A percentile compares a stretch with the other conserved stretches of the same genome.
Evolutionary conservation across 2,797 vertebrate genomes (phyloP).

Genomic region (Neomorphus geoffroyi): DNA sequence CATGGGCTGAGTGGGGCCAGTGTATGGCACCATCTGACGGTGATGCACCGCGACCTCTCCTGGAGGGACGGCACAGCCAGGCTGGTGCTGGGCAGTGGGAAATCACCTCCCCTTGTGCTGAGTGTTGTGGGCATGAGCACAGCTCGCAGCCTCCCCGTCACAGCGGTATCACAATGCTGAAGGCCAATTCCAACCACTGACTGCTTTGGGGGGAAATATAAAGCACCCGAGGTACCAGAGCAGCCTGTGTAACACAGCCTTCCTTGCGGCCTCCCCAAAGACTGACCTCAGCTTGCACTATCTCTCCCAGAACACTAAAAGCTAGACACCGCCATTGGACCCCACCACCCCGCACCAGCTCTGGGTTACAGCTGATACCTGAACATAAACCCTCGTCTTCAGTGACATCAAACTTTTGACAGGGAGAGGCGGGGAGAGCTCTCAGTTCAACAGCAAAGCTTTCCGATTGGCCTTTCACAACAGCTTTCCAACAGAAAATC

Average conservation of each 20-base stretch:
- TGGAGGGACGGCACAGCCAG: not conserved
- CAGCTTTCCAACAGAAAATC: not conserved
- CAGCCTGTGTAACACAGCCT: not conserved
- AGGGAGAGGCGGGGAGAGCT: not conserved
- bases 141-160: not conserved
- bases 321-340: not conserved
- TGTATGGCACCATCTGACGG: too few species aligned
- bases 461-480: not conserved
- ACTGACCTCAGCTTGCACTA: not conserved
- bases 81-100: not conserved
- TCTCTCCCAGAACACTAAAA: not conserved
- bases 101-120: fast-evolving
- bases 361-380: not conserved
- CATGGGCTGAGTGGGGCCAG: too few species aligned
- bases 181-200: not conserved
- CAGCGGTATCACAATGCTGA: not conserved
- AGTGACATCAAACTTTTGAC: not conserved
- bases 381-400: not conserved
- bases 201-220: not conserved
- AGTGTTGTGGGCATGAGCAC: fast-evolving
- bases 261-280: not conserved
- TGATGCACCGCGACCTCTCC: not conserved
- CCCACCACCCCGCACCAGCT: not conserved
- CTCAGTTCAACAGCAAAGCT: not conserved
- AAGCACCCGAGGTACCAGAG: not conserved